phyloP scores from a whole-genome alignment of 2,797 vertebrate species.

The Enoplosus armatus region DNA sequence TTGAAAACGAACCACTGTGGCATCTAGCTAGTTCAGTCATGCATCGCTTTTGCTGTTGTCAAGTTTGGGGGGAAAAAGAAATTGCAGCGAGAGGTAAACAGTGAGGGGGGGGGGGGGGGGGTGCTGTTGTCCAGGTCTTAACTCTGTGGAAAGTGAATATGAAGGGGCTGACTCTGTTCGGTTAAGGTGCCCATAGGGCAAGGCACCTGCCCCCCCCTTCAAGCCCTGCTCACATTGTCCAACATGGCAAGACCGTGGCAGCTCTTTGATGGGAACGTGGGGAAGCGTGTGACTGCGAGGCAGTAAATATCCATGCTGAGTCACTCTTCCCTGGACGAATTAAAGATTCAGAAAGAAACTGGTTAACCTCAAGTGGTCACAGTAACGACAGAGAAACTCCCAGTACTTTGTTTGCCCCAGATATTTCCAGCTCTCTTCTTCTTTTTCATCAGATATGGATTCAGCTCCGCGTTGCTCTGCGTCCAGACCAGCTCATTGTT shows the following conservation, averaged over 20 bases:
- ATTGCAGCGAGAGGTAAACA: not conserved
- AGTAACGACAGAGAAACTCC: constrained; percentile 23
- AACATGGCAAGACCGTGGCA: not conserved
- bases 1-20: not conserved
- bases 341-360: constrained; percentile 1
- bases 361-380: constrained; percentile 27
- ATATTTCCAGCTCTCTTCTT: constrained; percentile 19
- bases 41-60: constrained; percentile 12
- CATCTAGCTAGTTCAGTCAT: constrained; percentile 60
- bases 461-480: not conserved
- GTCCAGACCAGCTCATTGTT: not conserved
- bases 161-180: not conserved
- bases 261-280: not conserved
- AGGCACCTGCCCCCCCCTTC: rapidly evolving
- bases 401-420: not conserved
- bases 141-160: not conserved
- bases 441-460: not conserved
- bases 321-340: constrained; percentile 37
- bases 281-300: not conserved
- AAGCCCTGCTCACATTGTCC: not conserved
- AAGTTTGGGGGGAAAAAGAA: constrained; percentile 17
- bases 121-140: too few relatives aligned
- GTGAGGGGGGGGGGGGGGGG: too few relatives aligned
- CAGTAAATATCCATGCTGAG: constrained; percentile 17
- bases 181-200: rapidly evolving